phyloP scores from a whole-genome alignment of 2,888 invertebrate genomes.

The Trissolcus brochymenae region DNA sequence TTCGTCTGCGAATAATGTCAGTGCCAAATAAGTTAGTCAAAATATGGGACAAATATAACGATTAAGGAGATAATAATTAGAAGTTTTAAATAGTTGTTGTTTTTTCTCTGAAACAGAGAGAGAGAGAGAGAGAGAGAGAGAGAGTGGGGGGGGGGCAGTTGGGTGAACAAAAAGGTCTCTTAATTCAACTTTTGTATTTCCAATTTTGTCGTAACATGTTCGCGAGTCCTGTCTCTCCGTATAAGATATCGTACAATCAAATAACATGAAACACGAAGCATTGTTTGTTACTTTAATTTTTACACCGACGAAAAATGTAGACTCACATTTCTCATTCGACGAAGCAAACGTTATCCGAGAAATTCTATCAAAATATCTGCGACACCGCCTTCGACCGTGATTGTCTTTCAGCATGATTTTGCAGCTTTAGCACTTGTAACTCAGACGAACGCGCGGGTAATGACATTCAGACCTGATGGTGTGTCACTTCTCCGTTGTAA shows the following conservation, averaged over 20 bases:
- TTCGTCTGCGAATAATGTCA: too few relatives aligned
- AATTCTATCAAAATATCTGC: conserved; percentile 40
- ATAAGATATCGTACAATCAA: conserved; percentile 32
- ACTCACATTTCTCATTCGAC: conserved; percentile 23
- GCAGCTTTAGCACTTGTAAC: conserved; percentile 24
- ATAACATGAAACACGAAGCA: conserved; percentile 25
- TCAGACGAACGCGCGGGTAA: conserved; percentile 29
- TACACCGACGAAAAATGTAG: conserved; percentile 23
- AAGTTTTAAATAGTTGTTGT: too few relatives aligned
- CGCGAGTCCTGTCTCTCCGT: conserved; percentile 1
- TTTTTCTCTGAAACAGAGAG: too few relatives aligned
- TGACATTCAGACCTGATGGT: conserved; percentile 35
- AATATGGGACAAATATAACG: too few relatives aligned
- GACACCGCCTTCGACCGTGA: conserved; percentile 15
- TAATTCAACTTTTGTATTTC: too few relatives aligned
- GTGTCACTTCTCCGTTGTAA: conserved; percentile 27
- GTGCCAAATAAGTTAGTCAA: too few relatives aligned
- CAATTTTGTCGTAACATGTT: conserved; percentile 8
- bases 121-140: too few relatives aligned
- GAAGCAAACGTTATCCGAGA: conserved; percentile 25
- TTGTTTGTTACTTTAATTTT: conserved; percentile 9
- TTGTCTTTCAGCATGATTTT: conserved; percentile 37
- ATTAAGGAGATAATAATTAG: too few relatives aligned
- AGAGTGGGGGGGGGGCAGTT: too few relatives aligned
- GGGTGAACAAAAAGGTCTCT: too few relatives aligned